Conservation (phyloP, 1,140 invertebrate species). For the Cardiocondyla obscurior region DNA sequence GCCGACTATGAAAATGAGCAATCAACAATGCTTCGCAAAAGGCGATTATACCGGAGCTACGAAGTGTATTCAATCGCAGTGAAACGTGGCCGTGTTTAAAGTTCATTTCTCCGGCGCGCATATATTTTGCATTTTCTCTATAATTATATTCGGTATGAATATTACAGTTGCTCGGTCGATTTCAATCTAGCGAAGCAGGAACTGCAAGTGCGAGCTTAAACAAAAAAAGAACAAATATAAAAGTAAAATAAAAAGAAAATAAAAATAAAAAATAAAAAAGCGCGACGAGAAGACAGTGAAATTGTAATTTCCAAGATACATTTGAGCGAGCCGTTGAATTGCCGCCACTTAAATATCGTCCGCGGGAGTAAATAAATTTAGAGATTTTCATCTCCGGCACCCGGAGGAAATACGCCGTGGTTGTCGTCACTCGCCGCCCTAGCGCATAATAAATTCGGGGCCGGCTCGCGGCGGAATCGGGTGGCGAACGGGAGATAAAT, state of each 20-base stretch:
- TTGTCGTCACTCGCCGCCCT: neutral
- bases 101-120: neutral
- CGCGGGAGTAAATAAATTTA: neutral
- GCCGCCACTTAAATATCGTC: neutral
- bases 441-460: conserved; percentile 29
- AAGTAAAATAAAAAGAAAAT: neutral
- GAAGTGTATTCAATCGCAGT: neutral
- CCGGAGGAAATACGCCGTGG: neutral
- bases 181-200: neutral
- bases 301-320: neutral
- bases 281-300: too few relatives aligned
- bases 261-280: neutral
- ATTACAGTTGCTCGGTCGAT: neutral
- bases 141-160: too few relatives aligned
- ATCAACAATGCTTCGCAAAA: conserved; percentile 22
- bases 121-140: conserved; percentile 1
- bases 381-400: neutral
- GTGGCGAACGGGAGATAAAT: conserved; percentile 31
- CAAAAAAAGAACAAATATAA: neutral
- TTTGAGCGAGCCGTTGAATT: neutral
- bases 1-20: conserved; percentile 54
- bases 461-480: neutral
- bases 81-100: neutral
- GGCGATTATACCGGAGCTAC: neutral
- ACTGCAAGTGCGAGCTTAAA: neutral